Evolutionary conservation across 2,888 invertebrate genomes (phyloP), one percentile per base, ranked within the genome.

Genomic region (Conops quadrifasciatus): DNA sequence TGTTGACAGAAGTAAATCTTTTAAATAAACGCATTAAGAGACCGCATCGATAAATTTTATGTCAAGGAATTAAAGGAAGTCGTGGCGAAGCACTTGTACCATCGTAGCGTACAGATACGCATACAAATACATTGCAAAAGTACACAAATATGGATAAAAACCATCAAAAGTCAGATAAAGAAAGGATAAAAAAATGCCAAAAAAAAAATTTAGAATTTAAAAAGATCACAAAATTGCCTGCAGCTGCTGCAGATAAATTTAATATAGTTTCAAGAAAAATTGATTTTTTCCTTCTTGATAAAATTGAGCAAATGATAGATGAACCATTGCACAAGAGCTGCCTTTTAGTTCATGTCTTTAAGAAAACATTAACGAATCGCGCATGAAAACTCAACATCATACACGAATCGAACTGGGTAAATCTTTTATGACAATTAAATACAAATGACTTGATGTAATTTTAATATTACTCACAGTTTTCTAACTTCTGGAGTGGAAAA

Each of bases 1-100:
- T 83, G 83, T 83, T 83, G 84, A 83, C 83, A 83, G 82, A 82
- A 81, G 81, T 82, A 83, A 83, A 82, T 83, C 84, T 82, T 78
- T 79, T 82, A 81, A 83, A 83, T 83, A 81, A 83, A 82, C 78
- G 80, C 80, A 81, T 80, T 81, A 79, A 80, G 80, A 77, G 78
- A 78, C 79, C 78, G 73, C 80, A 81, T 77, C 77, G 77, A 78
- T 77, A 78, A 72, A 79, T 74, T 74, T 74, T 62, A 75, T 67
- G 65, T 2, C 9, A 56, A 7, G 51, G 16, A 43, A 26, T 45
- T 45, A n/a, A 26, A 45, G 30, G 28, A 58, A 58, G 16, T 24
- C 13, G 67, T 13, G 19, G 21, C 53, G 53, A 11, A 56, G 19
- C 60, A 68, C 67, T 60, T 68, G 67, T 49, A 28, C 11, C 49